These are phyloP conservation scores for Puffinus mauretanicus DNA, from an alignment of 2,113 vertebrate genomes.

Conservation along the genomic window DNA sequence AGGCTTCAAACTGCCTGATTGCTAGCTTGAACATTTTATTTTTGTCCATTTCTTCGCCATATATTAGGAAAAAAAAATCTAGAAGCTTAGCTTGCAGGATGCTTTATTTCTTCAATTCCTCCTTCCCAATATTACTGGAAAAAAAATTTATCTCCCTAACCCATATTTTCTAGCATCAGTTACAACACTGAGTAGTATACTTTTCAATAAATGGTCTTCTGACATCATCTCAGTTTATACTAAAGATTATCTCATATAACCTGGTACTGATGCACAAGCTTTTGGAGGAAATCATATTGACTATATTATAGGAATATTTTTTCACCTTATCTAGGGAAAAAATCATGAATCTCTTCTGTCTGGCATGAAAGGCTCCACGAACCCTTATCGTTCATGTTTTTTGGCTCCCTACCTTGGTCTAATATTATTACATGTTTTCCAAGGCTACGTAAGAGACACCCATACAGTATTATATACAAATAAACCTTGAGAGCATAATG, in stretches of 20 bases:
- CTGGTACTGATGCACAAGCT: not conserved
- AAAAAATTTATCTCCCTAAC: not conserved
- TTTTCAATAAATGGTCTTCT: not conserved
- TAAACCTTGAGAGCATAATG: not conserved
- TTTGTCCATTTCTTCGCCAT: not conserved
- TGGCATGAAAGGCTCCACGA: not conserved
- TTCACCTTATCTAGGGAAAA: not conserved
- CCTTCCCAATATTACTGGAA: not conserved
- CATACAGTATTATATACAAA: not conserved
- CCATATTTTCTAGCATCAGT: not conserved
- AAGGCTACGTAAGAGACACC: not conserved
- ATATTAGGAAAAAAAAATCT: not conserved
- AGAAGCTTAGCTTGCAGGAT: not conserved
- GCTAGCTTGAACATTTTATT: not conserved
- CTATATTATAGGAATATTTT: not conserved
- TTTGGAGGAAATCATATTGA: not conserved
- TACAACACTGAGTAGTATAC: not conserved
- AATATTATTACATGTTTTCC: not conserved
- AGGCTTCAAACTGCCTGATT: not conserved
- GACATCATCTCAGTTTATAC: not conserved
- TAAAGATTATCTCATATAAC: not conserved
- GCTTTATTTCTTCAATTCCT: not conserved
- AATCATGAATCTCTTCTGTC: not conserved
- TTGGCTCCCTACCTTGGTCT: not conserved
- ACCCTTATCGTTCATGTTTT: not conserved